Evolutionary conservation across 2,797 vertebrate species (phyloP), one percentile per base, ranked within the genome.

Genomic region (Mallotus villosus): DNA sequence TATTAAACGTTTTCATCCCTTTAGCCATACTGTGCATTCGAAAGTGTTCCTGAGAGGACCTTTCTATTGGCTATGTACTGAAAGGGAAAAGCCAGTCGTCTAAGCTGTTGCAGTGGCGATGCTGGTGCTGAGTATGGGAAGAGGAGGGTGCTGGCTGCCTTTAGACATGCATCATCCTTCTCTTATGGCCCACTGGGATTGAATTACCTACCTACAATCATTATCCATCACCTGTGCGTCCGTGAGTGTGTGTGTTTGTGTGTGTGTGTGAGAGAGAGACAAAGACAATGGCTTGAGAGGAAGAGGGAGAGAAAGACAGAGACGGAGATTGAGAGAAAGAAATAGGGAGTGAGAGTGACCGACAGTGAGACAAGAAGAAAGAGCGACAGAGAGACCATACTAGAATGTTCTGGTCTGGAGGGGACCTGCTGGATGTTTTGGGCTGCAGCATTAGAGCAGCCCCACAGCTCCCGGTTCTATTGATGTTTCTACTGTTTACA

Each of bases 141-240:
- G 53, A 69, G 69, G 71, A 63, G 59, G 58, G 67, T 3, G 9
- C 41, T 46, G 9, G 61, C 74, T 22, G 24, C 14, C 25, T 64
- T n/a, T 3, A 70, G 53, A 70, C 74, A 75, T 77, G 75, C 68
- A 85, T 82, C 73, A 81, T 74, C 61, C 61, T 64, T 70, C 71
- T 46, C 77, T 86, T 74, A 81, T 81, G 72, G 68, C 70, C 70
- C 77, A 77, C 51, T 77, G 64, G 76, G n/a, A 85, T 73, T 86
- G 74, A 76, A 83, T 80, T 69, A 80, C 65, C 61, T 27, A 77
- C 73, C 63, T 64, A 76, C 67, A 79, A 82, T 78, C 70, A 78
- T 88, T 83, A 81, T 84, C 41, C 63, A 75, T 71, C 32, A 46
- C 70, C 64, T 67, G 59, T 67, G 64, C 41, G 49, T 57, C n/a